A percentile compares a stretch with the other conserved stretches of the same genome.
phyloP scores from a whole-genome alignment of 2,888 invertebrate genomes.

The Alviniconcha strummeri region DNA sequence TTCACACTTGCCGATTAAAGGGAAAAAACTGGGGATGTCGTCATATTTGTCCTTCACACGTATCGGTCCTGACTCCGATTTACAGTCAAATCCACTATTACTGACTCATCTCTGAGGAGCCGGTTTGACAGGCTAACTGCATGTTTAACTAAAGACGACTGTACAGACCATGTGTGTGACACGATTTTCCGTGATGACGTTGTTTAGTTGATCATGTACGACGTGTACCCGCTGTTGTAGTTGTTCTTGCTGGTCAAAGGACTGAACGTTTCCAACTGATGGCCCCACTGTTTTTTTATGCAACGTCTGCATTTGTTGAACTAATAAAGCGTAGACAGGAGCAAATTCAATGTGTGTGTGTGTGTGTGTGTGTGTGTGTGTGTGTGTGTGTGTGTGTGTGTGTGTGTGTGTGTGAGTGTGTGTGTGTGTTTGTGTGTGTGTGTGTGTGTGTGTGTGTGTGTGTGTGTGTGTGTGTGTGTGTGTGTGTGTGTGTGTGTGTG shows the following conservation, averaged over 20 bases:
- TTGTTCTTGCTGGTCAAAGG: background rate
- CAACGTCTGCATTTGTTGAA: background rate
- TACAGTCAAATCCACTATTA: too few relatives aligned
- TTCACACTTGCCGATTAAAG: too few relatives aligned
- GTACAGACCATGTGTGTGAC: background rate
- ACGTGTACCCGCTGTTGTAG: background rate
- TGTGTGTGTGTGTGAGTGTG: constrained; percentile 20
- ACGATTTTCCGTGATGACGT: background rate
- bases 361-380: constrained; percentile 12
- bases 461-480: background rate
- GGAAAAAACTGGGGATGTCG: too few relatives aligned
- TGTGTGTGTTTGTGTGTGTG: background rate
- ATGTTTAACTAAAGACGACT: too few relatives aligned
- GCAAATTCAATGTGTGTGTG: background rate
- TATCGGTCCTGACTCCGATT: too few relatives aligned
- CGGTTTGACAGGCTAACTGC: too few relatives aligned
- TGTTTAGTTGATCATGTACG: background rate
- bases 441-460: background rate
- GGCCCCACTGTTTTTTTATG: background rate
- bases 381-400: constrained; percentile 16
- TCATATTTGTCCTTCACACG: too few relatives aligned
- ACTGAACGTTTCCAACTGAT: background rate
- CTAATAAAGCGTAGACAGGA: background rate
- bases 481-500: background rate
- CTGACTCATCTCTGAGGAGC: too few relatives aligned